A percentile compares a stretch with the other conserved stretches of the same genome.
These are phyloP conservation scores for Epizoanthus ramosus DNA, from an alignment of 92 coral and sea anemone genomes.

Conservation along the genomic window DNA sequence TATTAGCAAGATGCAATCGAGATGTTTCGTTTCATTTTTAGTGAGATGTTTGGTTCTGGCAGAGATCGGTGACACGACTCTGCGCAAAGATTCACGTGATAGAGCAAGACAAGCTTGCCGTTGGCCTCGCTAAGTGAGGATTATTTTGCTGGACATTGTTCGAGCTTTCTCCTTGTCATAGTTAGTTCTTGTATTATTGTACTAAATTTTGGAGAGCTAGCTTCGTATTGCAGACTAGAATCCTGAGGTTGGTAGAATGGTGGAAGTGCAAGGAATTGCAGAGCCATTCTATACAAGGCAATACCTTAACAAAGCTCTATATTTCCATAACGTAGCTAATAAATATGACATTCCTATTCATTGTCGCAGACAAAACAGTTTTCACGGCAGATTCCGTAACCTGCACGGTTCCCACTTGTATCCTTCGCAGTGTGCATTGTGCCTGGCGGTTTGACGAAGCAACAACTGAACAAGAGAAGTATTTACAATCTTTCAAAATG, in stretches of 20 bases:
- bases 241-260: not conserved
- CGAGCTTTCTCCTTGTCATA: not conserved
- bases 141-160: constrained; percentile 15
- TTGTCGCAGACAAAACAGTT: constrained; percentile 12
- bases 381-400: not conserved
- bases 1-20: constrained; percentile 21
- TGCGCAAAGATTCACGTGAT: not conserved
- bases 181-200: constrained; percentile 2
- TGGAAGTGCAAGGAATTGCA: not conserved
- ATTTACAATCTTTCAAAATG: too few relatives aligned
- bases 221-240: not conserved
- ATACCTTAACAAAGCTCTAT: not conserved
- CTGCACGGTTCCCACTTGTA: not conserved
- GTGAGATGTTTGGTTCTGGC: constrained; percentile 25
- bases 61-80: not conserved
- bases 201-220: not conserved
- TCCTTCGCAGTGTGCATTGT: not conserved
- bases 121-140: not conserved
- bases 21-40: constrained; percentile 29
- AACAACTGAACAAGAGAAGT: too few relatives aligned
- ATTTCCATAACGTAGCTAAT: not conserved
- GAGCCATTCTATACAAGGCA: not conserved
- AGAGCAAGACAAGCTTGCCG: not conserved
- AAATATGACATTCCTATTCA: constrained; percentile 5
- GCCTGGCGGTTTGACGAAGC: not conserved